Conservation (phyloP, 2,888 invertebrate genomes). For the Chelonus formosanus region DNA sequence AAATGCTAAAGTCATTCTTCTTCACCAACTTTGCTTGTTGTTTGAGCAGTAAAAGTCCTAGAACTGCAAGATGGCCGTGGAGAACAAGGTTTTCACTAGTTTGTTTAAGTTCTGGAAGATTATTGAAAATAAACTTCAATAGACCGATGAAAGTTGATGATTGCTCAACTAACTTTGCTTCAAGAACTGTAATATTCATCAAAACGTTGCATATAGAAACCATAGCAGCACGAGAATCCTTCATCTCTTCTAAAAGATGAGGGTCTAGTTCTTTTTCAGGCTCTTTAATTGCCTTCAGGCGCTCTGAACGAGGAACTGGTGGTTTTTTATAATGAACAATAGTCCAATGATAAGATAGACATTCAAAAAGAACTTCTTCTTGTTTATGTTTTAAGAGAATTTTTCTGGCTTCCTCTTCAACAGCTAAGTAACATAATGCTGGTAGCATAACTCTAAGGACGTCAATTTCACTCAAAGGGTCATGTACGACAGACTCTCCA, state of each 20-base stretch:
- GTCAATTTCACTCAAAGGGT: slow-evolving; percentile 73
- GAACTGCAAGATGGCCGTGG: slow-evolving; percentile 83
- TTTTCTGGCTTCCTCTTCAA: slow-evolving; percentile 87
- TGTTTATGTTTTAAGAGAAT: slow-evolving; percentile 80
- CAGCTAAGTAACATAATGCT: slow-evolving; percentile 88
- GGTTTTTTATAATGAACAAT: slow-evolving; percentile 87
- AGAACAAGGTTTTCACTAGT: slow-evolving; percentile 84
- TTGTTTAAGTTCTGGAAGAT: slow-evolving; percentile 84
- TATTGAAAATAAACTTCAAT: slow-evolving; percentile 85
- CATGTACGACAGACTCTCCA: slow-evolving; percentile 58
- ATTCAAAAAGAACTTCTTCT: slow-evolving; percentile 82
- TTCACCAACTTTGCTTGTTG: slow-evolving; percentile 84
- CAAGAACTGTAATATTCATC: slow-evolving; percentile 91
- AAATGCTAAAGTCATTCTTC: slow-evolving; percentile 88
- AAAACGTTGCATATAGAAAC: slow-evolving; percentile 90
- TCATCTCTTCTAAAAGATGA: slow-evolving; percentile 81
- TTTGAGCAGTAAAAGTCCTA: slow-evolving; percentile 83
- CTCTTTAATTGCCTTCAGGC: slow-evolving; percentile 77
- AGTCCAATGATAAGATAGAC: slow-evolving; percentile 84
- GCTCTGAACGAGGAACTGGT: slow-evolving; percentile 81
- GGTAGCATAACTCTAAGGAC: slow-evolving; percentile 85
- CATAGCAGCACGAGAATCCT: slow-evolving; percentile 84
- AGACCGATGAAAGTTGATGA: slow-evolving; percentile 80
- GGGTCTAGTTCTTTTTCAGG: slow-evolving; percentile 80
- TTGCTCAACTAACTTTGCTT: slow-evolving; percentile 83